Evolutionary conservation across 2,113 vertebrate genomes (phyloP).

Genomic region (Lates calcarifer): DNA sequence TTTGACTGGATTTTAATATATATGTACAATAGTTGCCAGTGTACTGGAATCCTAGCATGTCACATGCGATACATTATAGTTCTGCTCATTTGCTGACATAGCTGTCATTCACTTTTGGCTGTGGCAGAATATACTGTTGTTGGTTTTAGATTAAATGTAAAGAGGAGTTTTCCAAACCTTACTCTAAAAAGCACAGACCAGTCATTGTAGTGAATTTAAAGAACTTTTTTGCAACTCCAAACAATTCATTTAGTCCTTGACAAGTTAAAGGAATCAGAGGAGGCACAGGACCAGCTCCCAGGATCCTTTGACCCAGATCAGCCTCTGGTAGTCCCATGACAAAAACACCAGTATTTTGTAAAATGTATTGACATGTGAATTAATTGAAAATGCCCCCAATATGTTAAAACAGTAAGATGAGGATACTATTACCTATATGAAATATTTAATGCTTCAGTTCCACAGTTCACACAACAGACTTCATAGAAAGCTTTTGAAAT

Average conservation of each 20-base stretch:
- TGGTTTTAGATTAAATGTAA: background rate
- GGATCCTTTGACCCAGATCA: too few relatives aligned
- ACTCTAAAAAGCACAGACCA: background rate
- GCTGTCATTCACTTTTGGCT: slow-evolving; percentile 10
- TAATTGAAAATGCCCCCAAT: too few relatives aligned
- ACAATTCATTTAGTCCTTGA: background rate
- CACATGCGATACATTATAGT: slow-evolving; percentile 11
- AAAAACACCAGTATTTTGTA: too few relatives aligned
- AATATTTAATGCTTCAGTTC: too few relatives aligned
- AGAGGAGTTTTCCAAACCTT: background rate
- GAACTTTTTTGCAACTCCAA: background rate
- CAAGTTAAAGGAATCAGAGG: background rate
- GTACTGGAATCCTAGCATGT: background rate
- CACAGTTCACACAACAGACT: too few relatives aligned
- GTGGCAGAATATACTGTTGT: background rate
- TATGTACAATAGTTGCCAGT: slow-evolving; percentile 8
- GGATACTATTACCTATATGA: too few relatives aligned
- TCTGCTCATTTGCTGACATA: background rate
- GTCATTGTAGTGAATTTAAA: background rate
- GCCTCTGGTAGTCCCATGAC: too few relatives aligned
- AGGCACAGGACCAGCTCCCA: too few relatives aligned
- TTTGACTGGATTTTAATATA: slow-evolving; percentile 24
- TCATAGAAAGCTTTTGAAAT: too few relatives aligned
- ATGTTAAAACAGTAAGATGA: too few relatives aligned
- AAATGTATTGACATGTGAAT: too few relatives aligned